phyloP scores from a whole-genome alignment of 30 jellyfish, hydroid and myxozoan genomes.

The Thelohanellus kitauei region DNA sequence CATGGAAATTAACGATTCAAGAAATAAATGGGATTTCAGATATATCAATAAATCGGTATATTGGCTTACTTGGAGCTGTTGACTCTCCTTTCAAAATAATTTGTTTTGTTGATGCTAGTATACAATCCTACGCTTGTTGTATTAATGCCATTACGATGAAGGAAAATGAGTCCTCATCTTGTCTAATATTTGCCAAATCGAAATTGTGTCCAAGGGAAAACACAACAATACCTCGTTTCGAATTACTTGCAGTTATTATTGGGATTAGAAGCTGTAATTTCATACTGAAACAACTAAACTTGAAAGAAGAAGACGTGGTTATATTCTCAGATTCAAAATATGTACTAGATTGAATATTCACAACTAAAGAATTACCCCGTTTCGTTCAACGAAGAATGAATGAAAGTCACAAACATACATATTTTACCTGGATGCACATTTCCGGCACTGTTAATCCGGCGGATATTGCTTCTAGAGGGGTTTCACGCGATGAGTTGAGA shows the following conservation, averaged over 20 bases:
- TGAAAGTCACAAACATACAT: too few relatives aligned
- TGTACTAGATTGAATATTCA: too few relatives aligned
- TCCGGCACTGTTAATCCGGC: too few relatives aligned
- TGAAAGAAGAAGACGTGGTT: too few relatives aligned
- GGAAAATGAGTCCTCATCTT: conserved; percentile 2
- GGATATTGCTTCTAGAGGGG: too few relatives aligned
- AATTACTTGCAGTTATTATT: conserved; percentile 6
- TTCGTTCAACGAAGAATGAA: too few relatives aligned
- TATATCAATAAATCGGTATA: conserved; percentile 2
- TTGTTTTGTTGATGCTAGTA: conserved; percentile 10
- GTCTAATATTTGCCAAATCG: conserved; percentile 4
- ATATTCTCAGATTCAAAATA: too few relatives aligned
- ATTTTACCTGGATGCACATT: too few relatives aligned
- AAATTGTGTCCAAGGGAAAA: conserved; percentile 5
- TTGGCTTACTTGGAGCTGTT: conserved; percentile 2
- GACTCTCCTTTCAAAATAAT: neutral
- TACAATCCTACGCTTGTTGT: conserved; percentile 3
- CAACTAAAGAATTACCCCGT: too few relatives aligned
- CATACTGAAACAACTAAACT: too few relatives aligned
- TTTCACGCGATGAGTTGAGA: too few relatives aligned
- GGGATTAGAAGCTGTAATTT: too few relatives aligned
- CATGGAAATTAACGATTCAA: conserved; percentile 8
- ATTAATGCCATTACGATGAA: conserved; percentile 2
- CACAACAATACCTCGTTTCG: conserved; percentile 6
- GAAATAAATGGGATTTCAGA: conserved; percentile 1